A percentile compares a stretch with the other conserved stretches of the same genome.
Evolutionary conservation across 2,113 vertebrate species (phyloP).

Genomic region (Triplophysa siluroides): DNA sequence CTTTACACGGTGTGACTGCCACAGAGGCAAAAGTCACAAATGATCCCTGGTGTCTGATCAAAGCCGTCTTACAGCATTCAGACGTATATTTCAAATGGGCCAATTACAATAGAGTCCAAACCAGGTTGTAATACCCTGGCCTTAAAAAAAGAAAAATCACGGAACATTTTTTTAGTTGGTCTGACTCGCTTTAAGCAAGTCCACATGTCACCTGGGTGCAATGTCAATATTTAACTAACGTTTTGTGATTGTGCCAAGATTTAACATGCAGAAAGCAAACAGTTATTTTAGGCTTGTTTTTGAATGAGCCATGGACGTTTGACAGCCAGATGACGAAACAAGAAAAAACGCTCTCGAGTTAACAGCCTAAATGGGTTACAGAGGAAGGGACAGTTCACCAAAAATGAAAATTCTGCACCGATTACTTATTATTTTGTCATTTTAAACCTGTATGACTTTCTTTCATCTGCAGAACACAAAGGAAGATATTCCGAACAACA

Average conservation of each 20-base stretch:
- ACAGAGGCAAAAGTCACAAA: slow-evolving; percentile 51
- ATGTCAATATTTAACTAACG: slow-evolving; percentile 36
- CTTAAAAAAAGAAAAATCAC: slow-evolving; percentile 37
- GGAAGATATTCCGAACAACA: too few relatives aligned
- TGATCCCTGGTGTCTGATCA: slow-evolving; percentile 56
- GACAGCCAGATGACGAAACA: background rate
- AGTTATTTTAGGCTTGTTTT: slow-evolving; percentile 22
- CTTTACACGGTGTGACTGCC: slow-evolving; percentile 52
- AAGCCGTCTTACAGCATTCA: slow-evolving; percentile 52
- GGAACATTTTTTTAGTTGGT: slow-evolving; percentile 22
- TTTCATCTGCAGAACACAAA: too few relatives aligned
- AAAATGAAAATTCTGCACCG: background rate
- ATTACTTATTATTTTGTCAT: too few relatives aligned
- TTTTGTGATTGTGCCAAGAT: slow-evolving; percentile 28
- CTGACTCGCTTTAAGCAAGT: slow-evolving; percentile 34
- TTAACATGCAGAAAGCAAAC: slow-evolving; percentile 38
- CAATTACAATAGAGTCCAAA: slow-evolving; percentile 52
- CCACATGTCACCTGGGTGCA: slow-evolving; percentile 31
- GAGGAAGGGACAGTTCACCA: slow-evolving; percentile 8
- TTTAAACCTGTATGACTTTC: too few relatives aligned
- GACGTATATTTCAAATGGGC: slow-evolving; percentile 43
- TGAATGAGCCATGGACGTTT: slow-evolving; percentile 20
- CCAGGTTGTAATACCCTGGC: slow-evolving; percentile 47
- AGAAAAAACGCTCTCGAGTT: slow-evolving; percentile 23
- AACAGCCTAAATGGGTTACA: slow-evolving; percentile 1